A percentile compares a stretch with the other conserved stretches of the same genome.
These are phyloP conservation scores for Protobothrops mucrosquamatus DNA, from an alignment of 2,113 vertebrate species.

Conservation along the genomic window DNA sequence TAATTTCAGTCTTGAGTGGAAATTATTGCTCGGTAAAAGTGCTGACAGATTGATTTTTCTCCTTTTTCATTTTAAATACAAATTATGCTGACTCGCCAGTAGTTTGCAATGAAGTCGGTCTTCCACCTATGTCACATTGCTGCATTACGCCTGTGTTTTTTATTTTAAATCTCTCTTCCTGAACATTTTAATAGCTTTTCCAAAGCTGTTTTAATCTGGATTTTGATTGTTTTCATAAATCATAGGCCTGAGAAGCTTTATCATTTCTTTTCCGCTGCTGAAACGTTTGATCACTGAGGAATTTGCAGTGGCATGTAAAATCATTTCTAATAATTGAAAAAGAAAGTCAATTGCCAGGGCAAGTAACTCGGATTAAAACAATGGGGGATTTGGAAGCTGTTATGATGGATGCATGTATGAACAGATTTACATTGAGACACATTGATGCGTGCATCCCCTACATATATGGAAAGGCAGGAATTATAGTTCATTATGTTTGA, in stretches of 20 bases:
- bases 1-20: not conserved
- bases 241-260: slow-evolving; percentile 2
- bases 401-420: not conserved
- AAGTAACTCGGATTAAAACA: not conserved
- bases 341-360: not conserved
- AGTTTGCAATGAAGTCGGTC: not conserved
- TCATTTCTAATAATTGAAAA: not conserved
- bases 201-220: not conserved
- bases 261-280: not conserved
- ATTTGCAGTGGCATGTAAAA: not conserved
- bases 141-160: not conserved
- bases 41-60: slow-evolving; percentile 30
- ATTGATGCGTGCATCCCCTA: not conserved
- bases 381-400: not conserved
- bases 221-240: not conserved
- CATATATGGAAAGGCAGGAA: not conserved
- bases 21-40: slow-evolving; percentile 20
- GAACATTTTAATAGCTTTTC: not conserved
- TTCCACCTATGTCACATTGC: not conserved
- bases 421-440: not conserved
- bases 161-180: not conserved
- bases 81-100: not conserved
- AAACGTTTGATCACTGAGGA: slow-evolving; percentile 14
- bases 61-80: not conserved
- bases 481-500: not conserved